Evolutionary conservation across 2,113 vertebrate genomes (phyloP).

Genomic region (Hippotragus niger): DNA sequence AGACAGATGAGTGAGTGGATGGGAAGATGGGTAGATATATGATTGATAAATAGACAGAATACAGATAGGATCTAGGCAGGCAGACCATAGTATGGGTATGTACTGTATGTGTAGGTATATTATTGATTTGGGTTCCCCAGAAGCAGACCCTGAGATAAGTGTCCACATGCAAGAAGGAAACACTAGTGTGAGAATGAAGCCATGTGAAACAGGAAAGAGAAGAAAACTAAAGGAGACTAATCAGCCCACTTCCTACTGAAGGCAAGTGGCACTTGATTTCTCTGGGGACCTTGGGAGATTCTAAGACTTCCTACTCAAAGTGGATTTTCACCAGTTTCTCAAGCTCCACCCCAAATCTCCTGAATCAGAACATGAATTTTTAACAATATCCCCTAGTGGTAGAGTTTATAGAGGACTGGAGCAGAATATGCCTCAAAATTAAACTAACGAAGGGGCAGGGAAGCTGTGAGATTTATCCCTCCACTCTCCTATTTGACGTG

Average conservation of each 20-base stretch:
- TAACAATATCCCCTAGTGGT: background rate
- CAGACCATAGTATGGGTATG: background rate
- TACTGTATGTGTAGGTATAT: background rate
- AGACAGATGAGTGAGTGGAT: background rate
- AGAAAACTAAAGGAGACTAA: background rate
- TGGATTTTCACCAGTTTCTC: background rate
- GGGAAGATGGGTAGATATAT: background rate
- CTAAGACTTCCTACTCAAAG: background rate
- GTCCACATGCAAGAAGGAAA: background rate
- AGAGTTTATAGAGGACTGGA: background rate
- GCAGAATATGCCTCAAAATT: background rate
- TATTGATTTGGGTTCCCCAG: background rate
- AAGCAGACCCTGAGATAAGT: background rate
- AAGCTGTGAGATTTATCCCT: background rate
- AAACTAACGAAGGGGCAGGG: background rate
- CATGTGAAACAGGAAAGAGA: background rate
- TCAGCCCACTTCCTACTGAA: background rate
- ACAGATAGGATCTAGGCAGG: background rate
- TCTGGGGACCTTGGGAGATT: background rate
- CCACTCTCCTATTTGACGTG: background rate
- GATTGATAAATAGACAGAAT: background rate
- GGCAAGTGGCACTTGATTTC: background rate
- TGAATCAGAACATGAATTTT: background rate
- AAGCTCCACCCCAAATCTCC: background rate
- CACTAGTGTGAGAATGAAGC: background rate